A percentile compares a stretch with the other conserved stretches of the same genome.
phyloP scores from a whole-genome alignment of 2,797 vertebrate genomes.

The Prionace glauca region DNA sequence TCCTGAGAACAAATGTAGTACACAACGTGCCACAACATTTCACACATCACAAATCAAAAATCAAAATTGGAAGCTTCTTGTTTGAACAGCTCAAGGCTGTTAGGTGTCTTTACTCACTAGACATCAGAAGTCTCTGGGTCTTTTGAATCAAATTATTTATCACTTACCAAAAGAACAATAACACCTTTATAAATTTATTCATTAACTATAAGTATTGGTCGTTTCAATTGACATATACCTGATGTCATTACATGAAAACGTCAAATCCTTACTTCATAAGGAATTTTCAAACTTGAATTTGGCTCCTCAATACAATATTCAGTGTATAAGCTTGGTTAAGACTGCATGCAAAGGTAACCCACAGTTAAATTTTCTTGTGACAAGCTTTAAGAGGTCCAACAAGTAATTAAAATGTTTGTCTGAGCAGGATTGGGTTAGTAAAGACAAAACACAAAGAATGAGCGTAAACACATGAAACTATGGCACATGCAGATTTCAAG shows the following conservation, averaged over 20 bases:
- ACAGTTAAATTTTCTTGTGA: background rate
- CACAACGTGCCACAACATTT: background rate
- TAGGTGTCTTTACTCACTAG: background rate
- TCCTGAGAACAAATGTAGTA: background rate
- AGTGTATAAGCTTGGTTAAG: background rate
- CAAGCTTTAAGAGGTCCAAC: background rate
- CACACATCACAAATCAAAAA: background rate
- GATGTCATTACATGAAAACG: background rate
- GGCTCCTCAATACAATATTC: background rate
- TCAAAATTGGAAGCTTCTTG: background rate
- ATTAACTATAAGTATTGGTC: background rate
- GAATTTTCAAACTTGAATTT: background rate
- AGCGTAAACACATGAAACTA: constrained; percentile 10
- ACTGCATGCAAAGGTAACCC: background rate
- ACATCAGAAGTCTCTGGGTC: background rate
- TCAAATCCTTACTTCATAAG: background rate
- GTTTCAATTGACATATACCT: background rate
- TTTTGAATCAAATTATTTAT: background rate
- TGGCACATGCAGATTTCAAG: constrained; percentile 20
- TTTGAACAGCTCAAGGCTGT: background rate
- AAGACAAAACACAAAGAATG: constrained; percentile 31
- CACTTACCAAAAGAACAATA: background rate
- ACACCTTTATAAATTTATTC: background rate
- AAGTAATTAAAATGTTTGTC: constrained; percentile 31
- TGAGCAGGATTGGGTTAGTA: constrained; percentile 25